Conservation (phyloP, 2,888 invertebrate species). For the Rhingia rostrata region DNA sequence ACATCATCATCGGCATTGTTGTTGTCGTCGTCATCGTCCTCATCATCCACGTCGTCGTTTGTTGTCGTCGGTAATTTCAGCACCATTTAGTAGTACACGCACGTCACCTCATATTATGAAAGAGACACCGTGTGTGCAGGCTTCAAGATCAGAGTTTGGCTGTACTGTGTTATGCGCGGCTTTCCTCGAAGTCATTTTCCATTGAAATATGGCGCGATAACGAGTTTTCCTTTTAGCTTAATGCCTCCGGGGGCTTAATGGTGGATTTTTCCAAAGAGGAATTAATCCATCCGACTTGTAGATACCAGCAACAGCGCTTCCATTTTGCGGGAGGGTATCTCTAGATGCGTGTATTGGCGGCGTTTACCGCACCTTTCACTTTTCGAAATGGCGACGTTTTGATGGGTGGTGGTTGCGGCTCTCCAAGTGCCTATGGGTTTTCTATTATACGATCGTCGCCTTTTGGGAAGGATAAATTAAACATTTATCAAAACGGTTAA, state of each 20-base stretch:
- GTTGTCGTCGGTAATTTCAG: slow-evolving; percentile 60
- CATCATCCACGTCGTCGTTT: slow-evolving; percentile 22
- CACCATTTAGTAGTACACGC: slow-evolving; percentile 71
- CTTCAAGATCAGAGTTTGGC: slow-evolving; percentile 42
- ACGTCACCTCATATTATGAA: slow-evolving; percentile 72
- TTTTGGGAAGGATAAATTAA: slow-evolving; percentile 64
- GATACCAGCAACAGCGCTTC: slow-evolving; percentile 8
- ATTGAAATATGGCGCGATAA: slow-evolving; percentile 66
- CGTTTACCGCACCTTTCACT: slow-evolving; percentile 66
- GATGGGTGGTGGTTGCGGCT: slow-evolving; percentile 12
- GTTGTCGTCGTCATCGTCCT: slow-evolving; percentile 42
- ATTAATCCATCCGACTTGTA: slow-evolving; percentile 21
- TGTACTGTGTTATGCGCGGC: background rate
- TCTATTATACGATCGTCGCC: slow-evolving; percentile 38
- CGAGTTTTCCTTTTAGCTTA: slow-evolving; percentile 45
- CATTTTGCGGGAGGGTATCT: background rate
- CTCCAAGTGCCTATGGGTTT: slow-evolving; percentile 19
- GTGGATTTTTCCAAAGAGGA: slow-evolving; percentile 14
- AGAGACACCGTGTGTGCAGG: slow-evolving; percentile 62
- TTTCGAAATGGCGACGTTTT: slow-evolving; percentile 39
- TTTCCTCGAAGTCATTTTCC: slow-evolving; percentile 54
- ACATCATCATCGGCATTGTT: slow-evolving; percentile 65
- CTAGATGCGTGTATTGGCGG: slow-evolving; percentile 23
- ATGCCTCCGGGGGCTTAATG: background rate
- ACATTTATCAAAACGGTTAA: slow-evolving; percentile 65